A percentile compares a stretch with the other conserved stretches of the same genome.
These are phyloP conservation scores for Caenorhabditis sp. DNA, from an alignment of 2,888 invertebrate genomes.

Conservation along the genomic window DNA sequence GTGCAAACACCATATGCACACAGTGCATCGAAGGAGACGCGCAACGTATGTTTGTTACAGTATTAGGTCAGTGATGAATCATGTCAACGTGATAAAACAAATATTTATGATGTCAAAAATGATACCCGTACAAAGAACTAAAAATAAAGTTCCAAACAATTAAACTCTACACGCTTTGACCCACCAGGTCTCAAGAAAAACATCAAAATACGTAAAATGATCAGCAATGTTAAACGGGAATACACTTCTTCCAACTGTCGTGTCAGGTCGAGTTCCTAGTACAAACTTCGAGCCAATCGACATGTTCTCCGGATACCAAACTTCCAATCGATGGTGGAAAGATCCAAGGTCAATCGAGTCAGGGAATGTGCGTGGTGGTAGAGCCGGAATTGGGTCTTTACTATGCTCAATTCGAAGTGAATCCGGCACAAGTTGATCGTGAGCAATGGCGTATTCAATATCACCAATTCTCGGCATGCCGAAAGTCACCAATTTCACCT, in stretches of 20 bases:
- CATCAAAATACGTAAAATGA: conserved; percentile 30
- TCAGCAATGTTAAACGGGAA: conserved; percentile 34
- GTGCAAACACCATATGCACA: neutral
- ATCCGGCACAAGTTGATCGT: conserved; percentile 59
- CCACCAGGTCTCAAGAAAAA: conserved; percentile 20
- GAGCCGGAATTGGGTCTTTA: conserved; percentile 30
- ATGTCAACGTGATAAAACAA: too few relatives aligned
- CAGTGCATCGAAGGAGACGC: neutral
- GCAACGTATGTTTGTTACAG: too few relatives aligned
- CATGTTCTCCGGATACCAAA: conserved; percentile 40
- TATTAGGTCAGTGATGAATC: too few relatives aligned
- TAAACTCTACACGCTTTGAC: conserved; percentile 13
- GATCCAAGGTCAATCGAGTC: conserved; percentile 24
- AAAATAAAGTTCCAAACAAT: neutral
- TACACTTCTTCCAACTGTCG: conserved; percentile 15
- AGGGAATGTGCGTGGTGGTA: conserved; percentile 31
- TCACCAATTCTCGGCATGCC: conserved; percentile 69
- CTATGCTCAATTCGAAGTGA: conserved; percentile 56
- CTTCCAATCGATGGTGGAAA: conserved; percentile 33
- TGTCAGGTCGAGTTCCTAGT: conserved; percentile 21
- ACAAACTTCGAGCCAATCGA: conserved; percentile 10
- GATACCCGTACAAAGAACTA: neutral
- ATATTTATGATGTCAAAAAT: neutral
- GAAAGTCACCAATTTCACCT: conserved; percentile 57
- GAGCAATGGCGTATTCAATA: conserved; percentile 55